These are phyloP conservation scores for Aspidiotus rigidus DNA, from an alignment of 2,888 invertebrate species.

Conservation along the genomic window DNA sequence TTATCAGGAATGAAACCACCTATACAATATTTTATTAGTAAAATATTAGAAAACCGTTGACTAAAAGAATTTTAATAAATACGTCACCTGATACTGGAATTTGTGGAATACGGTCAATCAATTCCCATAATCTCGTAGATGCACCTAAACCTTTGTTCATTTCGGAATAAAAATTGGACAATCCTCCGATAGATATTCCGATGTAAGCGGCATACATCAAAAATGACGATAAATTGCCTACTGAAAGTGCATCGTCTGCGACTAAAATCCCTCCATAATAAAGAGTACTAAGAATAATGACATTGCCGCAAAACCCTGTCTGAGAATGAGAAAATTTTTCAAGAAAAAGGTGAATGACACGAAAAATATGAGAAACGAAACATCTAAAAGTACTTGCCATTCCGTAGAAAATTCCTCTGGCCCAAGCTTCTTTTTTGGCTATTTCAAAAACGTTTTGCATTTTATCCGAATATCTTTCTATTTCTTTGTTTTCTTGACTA, in stretches of 20 bases:
- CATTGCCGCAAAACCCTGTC: conserved; percentile 82
- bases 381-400: conserved; percentile 50
- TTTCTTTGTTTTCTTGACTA: conserved; percentile 73
- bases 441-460: conserved; percentile 63
- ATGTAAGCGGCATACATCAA: conserved; percentile 89
- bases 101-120: conserved; percentile 67
- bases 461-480: conserved; percentile 55
- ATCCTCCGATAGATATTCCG: conserved; percentile 76
- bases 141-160: conserved; percentile 89
- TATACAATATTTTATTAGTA: conserved; percentile 40
- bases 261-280: conserved; percentile 89
- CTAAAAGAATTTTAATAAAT: neutral
- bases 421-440: conserved; percentile 78
- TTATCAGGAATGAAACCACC: conserved; percentile 53
- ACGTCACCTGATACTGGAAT: conserved; percentile 61
- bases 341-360: conserved; percentile 1
- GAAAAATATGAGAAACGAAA: neutral
- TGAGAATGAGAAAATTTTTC: conserved; percentile 42
- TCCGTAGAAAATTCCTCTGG: conserved; percentile 83
- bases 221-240: conserved; percentile 87
- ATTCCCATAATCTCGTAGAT: conserved; percentile 77
- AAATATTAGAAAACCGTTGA: neutral
- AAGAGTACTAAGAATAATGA: conserved; percentile 78
- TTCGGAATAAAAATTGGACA: conserved; percentile 90
- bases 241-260: conserved; percentile 61